Conservation (phyloP, 2,113 vertebrate species). For the Poecile atricapillus region DNA sequence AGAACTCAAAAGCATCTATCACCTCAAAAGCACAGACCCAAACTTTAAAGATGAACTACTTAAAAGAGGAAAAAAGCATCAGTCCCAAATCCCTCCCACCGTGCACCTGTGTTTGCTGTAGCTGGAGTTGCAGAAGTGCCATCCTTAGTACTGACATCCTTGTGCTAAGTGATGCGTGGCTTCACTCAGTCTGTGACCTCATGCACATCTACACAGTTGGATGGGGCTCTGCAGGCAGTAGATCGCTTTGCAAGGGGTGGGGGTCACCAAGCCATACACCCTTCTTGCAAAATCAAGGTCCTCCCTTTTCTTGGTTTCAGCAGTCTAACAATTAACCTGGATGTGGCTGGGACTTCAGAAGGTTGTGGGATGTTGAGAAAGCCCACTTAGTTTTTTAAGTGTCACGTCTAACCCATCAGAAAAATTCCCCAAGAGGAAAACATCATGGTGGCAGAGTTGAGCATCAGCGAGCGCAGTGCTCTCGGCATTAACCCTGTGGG, state of each 20-base stretch:
- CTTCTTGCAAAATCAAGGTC: background rate
- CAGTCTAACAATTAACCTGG: background rate
- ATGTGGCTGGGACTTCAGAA: background rate
- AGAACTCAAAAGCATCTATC: background rate
- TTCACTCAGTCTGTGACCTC: background rate
- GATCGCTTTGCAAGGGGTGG: background rate
- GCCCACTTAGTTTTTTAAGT: background rate
- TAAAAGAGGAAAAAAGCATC: background rate
- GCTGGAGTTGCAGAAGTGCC: background rate
- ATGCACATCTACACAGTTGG: fast-evolving
- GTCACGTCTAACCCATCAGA: background rate
- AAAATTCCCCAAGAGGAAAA: background rate
- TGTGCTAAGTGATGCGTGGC: background rate
- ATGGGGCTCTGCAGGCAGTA: background rate
- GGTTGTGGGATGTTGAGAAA: background rate
- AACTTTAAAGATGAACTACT: background rate
- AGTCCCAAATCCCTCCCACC: background rate
- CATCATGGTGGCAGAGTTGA: background rate
- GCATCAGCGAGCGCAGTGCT: background rate
- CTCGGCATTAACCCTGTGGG: background rate
- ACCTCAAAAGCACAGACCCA: background rate
- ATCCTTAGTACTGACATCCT: background rate
- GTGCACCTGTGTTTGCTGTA: background rate
- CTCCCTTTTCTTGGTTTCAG: background rate
- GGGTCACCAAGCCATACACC: background rate